Conservation (phyloP, 2,888 invertebrate genomes). For the Drosophila ezoana region DNA sequence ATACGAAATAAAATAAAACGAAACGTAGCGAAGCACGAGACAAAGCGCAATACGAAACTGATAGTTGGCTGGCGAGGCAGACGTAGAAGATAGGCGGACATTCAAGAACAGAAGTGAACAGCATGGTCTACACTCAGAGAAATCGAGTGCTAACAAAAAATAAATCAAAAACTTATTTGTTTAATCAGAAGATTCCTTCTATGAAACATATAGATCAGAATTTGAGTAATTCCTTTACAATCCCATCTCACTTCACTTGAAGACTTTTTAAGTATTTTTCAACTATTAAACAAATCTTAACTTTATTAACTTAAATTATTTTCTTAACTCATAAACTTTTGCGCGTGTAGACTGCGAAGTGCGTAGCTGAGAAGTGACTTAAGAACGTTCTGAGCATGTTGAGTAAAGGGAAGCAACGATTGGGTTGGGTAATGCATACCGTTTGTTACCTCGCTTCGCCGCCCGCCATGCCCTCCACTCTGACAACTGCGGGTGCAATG, state of each 20-base stretch:
- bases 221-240: not conserved
- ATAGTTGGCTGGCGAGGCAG: conserved; percentile 34
- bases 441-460: conserved; percentile 4
- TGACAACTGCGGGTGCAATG: conserved; percentile 50
- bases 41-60: conserved; percentile 35
- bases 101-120: conserved; percentile 44
- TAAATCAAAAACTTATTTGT: no score
- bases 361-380: conserved; percentile 65
- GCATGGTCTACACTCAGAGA: conserved; percentile 22
- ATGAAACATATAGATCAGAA: no score
- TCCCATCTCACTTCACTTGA: no score
- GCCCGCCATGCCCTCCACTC: not conserved
- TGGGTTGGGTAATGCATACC: conserved; percentile 49
- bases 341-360: conserved; percentile 30
- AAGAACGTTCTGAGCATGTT: conserved; percentile 54
- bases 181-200: no score
- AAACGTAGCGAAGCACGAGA: conserved; percentile 31
- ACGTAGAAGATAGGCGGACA: conserved; percentile 44
- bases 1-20: conserved; percentile 39
- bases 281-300: no score
- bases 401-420: conserved; percentile 46
- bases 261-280: no score
- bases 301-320: no score
- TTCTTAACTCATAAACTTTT: not conserved
- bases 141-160: not conserved